Evolutionary conservation across 2,797 vertebrate genomes (phyloP).

Genomic region (Spinibarbus caldwelli): DNA sequence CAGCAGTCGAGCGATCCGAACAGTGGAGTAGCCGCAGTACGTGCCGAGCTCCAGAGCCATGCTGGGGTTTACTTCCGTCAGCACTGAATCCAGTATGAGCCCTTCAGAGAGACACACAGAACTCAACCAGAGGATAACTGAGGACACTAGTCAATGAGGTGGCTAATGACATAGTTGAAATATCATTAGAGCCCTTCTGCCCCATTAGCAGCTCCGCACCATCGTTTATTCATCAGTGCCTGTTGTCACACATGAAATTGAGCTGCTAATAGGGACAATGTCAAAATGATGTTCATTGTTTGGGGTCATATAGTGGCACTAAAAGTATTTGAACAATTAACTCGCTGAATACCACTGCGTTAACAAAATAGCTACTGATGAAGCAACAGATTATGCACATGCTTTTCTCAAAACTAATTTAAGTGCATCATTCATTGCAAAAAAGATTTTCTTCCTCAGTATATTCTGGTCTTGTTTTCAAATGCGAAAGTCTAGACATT

Average conservation of each 20-base stretch:
- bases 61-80: constrained; percentile 67
- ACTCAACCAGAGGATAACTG: neutral
- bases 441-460: too few relatives aligned
- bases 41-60: constrained; percentile 70
- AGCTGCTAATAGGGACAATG: neutral
- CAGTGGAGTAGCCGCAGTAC: constrained; percentile 84
- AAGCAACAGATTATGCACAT: too few relatives aligned
- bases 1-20: constrained; percentile 82
- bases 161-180: constrained; percentile 33
- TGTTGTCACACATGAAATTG: constrained; percentile 19
- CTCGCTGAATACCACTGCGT: too few relatives aligned
- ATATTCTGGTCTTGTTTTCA: neutral
- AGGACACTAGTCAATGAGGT: constrained; percentile 18
- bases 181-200: constrained; percentile 37
- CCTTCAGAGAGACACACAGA: constrained; percentile 67
- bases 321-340: too few relatives aligned
- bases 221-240: constrained; percentile 41
- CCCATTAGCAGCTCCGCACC: constrained; percentile 26
- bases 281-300: neutral
- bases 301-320: neutral
- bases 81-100: constrained; percentile 77
- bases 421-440: too few relatives aligned
- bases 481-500: neutral
- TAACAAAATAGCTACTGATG: too few relatives aligned
- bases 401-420: too few relatives aligned